Evolutionary conservation across 2,113 vertebrate species (phyloP).

Genomic region (Genyomyrus donnyi): DNA sequence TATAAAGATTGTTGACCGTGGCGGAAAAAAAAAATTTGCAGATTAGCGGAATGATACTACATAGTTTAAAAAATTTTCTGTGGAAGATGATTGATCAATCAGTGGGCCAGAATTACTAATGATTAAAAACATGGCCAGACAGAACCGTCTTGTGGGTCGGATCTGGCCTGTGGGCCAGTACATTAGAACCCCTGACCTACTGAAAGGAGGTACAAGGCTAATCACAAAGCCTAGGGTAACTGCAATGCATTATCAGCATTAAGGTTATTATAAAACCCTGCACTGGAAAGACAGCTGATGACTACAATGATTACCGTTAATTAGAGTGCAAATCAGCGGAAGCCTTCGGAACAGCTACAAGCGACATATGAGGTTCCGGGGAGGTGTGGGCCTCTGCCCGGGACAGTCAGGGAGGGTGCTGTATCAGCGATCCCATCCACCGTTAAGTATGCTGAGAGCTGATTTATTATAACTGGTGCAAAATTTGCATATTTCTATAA

Average conservation of each 20-base stretch:
- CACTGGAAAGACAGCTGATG: neutral
- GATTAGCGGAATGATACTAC: neutral
- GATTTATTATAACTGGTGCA: constrained; percentile 4
- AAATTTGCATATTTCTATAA: neutral
- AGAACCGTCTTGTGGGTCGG: neutral
- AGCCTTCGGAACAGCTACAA: neutral
- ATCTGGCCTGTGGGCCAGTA: neutral
- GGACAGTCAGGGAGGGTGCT: neutral
- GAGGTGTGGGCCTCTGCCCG: neutral
- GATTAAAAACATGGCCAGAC: neutral
- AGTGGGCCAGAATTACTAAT: neutral
- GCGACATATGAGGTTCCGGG: neutral
- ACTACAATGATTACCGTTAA: neutral
- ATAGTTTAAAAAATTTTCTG: neutral
- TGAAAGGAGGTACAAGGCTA: neutral
- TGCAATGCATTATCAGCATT: neutral
- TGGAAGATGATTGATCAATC: neutral
- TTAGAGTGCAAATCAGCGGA: neutral
- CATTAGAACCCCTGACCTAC: neutral
- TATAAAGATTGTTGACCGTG: neutral
- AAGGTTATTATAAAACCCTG: neutral
- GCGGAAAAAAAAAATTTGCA: neutral
- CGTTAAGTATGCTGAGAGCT: neutral
- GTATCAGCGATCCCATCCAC: neutral
- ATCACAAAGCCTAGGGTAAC: neutral